Percentiles rank a stretch among this genome's conserved stretches.
Evolutionary conservation across 2,888 invertebrate genomes (phyloP).

Genomic region (Bhutanitis thaidina): DNA sequence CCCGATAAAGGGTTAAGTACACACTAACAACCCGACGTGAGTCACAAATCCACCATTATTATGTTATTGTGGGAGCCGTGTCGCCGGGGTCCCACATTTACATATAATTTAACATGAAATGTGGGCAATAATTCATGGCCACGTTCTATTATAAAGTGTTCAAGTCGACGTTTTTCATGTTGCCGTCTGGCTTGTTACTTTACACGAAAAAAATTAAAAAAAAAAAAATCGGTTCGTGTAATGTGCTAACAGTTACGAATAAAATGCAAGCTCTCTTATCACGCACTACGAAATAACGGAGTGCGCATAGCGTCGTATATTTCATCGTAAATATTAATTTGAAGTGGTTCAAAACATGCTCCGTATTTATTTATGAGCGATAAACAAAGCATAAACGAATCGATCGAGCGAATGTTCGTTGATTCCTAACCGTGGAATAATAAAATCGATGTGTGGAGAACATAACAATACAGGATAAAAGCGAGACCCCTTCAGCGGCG

Average conservation of each 20-base stretch:
- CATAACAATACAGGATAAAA: conserved; percentile 39
- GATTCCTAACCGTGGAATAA: conserved; percentile 28
- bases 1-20: conserved; percentile 79
- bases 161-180: conserved; percentile 65
- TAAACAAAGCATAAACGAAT: conserved; percentile 45
- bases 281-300: too few species aligned
- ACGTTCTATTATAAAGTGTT: conserved; percentile 71
- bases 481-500: conserved; percentile 41
- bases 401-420: conserved; percentile 37
- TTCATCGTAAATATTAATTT: neutral
- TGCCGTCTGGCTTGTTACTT: conserved; percentile 56
- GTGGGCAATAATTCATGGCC: conserved; percentile 74
- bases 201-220: conserved; percentile 41
- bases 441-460: conserved; percentile 25
- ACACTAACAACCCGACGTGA: conserved; percentile 78
- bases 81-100: conserved; percentile 71
- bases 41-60: conserved; percentile 79
- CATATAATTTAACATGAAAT: conserved; percentile 79
- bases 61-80: conserved; percentile 78
- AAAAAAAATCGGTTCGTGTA: conserved; percentile 47
- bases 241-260: conserved; percentile 47
- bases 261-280: conserved; percentile 2
- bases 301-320: too few species aligned
- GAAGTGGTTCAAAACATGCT: neutral
- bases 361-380: conserved; percentile 14